A percentile compares a stretch with the other conserved stretches of the same genome.
These are phyloP conservation scores for Schizaphis graminum DNA, from an alignment of 2,888 invertebrate species.

Conservation along the genomic window DNA sequence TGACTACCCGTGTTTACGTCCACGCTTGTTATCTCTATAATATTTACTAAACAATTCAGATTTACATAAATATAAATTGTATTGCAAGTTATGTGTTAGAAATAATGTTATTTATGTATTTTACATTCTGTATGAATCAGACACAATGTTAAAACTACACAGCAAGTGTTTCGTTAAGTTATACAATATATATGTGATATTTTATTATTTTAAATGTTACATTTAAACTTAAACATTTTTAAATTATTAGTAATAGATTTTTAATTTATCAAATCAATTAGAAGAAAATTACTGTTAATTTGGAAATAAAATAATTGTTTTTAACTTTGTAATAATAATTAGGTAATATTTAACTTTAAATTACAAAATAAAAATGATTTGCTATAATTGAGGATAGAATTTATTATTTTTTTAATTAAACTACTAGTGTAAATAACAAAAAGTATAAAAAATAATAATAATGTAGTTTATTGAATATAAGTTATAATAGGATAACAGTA, in stretches of 20 bases:
- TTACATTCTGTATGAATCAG: background rate
- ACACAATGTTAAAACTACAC: background rate
- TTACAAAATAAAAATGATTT: background rate
- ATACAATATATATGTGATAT: background rate
- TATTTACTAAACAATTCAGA: background rate
- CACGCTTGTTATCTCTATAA: background rate
- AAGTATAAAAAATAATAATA: slow-evolving; percentile 49
- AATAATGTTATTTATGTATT: background rate
- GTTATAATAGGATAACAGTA: slow-evolving; percentile 63
- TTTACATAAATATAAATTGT: background rate
- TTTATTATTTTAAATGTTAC: background rate
- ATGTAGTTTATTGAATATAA: slow-evolving; percentile 62
- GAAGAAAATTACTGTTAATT: background rate
- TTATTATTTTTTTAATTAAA: background rate
- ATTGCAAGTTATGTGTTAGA: background rate
- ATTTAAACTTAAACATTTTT: background rate
- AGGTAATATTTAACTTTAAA: background rate
- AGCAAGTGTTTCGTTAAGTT: background rate
- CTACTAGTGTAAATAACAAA: background rate
- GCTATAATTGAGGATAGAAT: background rate
- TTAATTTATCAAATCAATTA: background rate
- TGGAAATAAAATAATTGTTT: background rate
- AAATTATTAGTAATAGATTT: background rate
- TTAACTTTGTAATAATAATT: background rate
- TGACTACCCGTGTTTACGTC: background rate